Conservation (phyloP, 2,797 vertebrate genomes). For the Kryptopterus vitreolus region DNA sequence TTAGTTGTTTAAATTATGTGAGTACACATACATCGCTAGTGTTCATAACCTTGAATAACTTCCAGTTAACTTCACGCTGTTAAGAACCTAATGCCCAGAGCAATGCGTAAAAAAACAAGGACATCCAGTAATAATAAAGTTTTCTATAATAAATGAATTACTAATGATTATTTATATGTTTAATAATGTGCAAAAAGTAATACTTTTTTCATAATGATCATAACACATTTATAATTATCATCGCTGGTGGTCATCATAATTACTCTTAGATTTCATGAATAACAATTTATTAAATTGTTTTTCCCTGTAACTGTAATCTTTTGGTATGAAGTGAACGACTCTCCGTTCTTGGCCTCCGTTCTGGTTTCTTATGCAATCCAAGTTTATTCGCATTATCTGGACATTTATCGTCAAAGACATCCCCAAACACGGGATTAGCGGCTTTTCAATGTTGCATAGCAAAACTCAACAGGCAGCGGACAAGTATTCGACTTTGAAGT, state of each 20-base stretch:
- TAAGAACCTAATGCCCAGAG: background rate
- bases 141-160: background rate
- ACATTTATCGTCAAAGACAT: slow-evolving; percentile 29
- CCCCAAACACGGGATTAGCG: background rate
- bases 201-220: background rate
- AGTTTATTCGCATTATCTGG: slow-evolving; percentile 27
- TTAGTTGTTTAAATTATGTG: background rate
- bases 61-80: background rate
- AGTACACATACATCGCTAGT: background rate
- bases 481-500: slow-evolving; percentile 15
- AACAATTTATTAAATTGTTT: background rate
- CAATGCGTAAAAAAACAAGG: background rate
- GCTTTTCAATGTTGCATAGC: slow-evolving; percentile 1
- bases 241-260: background rate
- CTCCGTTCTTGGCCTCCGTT: background rate
- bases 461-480: background rate
- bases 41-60: background rate
- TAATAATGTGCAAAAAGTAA: background rate
- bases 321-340: slow-evolving; percentile 13
- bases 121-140: background rate
- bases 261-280: background rate
- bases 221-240: background rate
- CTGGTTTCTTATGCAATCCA: slow-evolving; percentile 23
- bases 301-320: background rate
- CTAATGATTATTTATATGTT: background rate